Conservation (phyloP, 2,113 vertebrate genomes). For the Lepidothrix coronata region DNA sequence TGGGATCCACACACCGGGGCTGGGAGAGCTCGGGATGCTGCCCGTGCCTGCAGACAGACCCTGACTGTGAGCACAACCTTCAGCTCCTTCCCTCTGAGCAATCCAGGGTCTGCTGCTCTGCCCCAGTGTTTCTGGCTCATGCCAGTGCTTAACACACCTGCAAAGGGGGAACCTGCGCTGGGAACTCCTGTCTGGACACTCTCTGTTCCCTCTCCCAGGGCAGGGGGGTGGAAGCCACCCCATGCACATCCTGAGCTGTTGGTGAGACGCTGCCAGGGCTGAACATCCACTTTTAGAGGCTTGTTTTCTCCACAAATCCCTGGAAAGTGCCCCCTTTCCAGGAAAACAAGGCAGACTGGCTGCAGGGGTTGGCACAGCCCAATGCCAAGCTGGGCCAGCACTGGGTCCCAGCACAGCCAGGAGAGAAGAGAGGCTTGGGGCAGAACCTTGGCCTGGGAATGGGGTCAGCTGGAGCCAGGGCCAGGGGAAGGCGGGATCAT, state of each 20-base stretch:
- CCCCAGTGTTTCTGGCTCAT: rapidly evolving
- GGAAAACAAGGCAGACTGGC: not conserved
- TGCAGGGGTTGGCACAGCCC: not conserved
- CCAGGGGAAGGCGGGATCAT: rapidly evolving
- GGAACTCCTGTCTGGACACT: not conserved
- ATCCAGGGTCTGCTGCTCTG: not conserved
- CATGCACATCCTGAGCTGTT: not conserved
- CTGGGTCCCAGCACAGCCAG: not conserved
- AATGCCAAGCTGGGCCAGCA: rapidly evolving
- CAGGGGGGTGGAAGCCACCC: not conserved
- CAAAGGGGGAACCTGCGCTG: not conserved
- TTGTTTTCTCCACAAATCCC: not conserved
- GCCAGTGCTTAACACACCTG: not conserved
- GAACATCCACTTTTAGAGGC: not conserved
- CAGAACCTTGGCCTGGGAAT: not conserved
- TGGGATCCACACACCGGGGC: rapidly evolving
- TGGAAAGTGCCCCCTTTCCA: not conserved
- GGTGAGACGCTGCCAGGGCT: rapidly evolving
- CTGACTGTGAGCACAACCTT: not conserved
- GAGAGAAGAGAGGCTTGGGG: not conserved
- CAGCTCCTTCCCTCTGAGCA: not conserved
- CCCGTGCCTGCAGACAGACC: not conserved
- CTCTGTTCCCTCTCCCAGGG: not conserved
- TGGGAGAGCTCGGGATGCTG: not conserved
- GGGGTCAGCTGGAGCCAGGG: not conserved